Base-by-base conservation (phyloP, 2,797 vertebrate species). In the Poliocrania exsul region DNA sequence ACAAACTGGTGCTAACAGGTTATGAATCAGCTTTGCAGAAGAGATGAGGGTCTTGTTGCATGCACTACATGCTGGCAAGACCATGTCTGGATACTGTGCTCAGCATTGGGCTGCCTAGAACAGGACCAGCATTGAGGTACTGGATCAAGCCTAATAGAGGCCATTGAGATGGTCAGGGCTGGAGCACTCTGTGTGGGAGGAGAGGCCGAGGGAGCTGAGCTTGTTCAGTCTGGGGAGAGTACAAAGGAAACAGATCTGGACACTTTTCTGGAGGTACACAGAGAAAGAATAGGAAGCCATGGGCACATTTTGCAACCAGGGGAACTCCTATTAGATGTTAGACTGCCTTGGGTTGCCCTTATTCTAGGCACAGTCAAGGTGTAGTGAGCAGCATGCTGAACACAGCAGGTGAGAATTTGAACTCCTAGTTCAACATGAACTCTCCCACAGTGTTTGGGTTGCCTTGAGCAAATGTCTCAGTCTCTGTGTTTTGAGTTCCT, bases 311-410 rank as follows among this genome's bases (percentile, higher is more conserved):
- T 20, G 21, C n/a, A 57, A 16, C 5, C 7, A 38, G 37, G 28
- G 12, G 8, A 70, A 35, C 18, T 53, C 13, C 19, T 78, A 2
- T 16, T 8, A 61, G 10, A 8, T 61, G 25, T 33, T 13, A 26
- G 47, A 13, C 0, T 5, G 10, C 16, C 47, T 53, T 49, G 21
- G 11, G 16, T n/a, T 86, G 51, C 25, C 38, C 33, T 21, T 53
- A 8, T 29, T 58, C 7, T 50, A 57, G 81, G 31, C 49, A 24
- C 46, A 44, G 25, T 7, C 0, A 0, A 46, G 20, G 8, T 12
- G 28, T n/a, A 31, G 24, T 42, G 38, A 49, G 4, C 54, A 31
- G 57, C 25, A 29, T 46, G 2, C 65, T 40, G 38, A 66, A 50
- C 40, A 62, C 1, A 62, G 23, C 19, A 54, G 44, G 24, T 5